Evolutionary conservation across 2,888 invertebrate species (phyloP).

Genomic region (Pteria penguin): DNA sequence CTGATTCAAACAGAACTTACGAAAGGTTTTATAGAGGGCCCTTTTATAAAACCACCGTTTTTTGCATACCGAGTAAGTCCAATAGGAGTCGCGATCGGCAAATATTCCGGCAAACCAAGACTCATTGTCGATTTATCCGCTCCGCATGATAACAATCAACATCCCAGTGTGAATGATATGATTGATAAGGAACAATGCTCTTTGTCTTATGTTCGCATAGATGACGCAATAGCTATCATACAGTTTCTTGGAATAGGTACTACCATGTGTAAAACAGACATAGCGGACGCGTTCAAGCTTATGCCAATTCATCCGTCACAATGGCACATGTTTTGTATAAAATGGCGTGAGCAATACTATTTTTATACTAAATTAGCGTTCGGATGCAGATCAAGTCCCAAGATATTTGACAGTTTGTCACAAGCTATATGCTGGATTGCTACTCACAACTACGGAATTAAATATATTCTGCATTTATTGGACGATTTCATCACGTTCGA

Average conservation of each 20-base stretch:
- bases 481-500: conserved; percentile 41
- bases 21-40: conserved; percentile 2
- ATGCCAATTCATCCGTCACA: conserved; percentile 35
- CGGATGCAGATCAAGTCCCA: conserved; percentile 42
- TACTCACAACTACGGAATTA: conserved; percentile 20
- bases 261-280: conserved; percentile 49
- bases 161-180: conserved; percentile 24
- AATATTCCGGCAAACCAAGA: conserved; percentile 47
- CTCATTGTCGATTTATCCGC: conserved; percentile 51
- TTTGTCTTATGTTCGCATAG: conserved; percentile 44
- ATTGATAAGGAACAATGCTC: conserved; percentile 32
- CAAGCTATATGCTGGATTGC: conserved; percentile 31
- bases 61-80: conserved; percentile 4
- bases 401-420: conserved; percentile 34
- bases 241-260: conserved; percentile 19
- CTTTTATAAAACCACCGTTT: not conserved
- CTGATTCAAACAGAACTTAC: not conserved
- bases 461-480: conserved; percentile 31
- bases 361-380: conserved; percentile 39
- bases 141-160: conserved; percentile 41
- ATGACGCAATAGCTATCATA: conserved; percentile 49
- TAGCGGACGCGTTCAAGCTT: conserved; percentile 47
- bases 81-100: conserved; percentile 29
- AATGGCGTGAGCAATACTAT: conserved; percentile 45
- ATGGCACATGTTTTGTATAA: conserved; percentile 41